phyloP scores from a whole-genome alignment of 2,888 invertebrate species.

The Desoria tigrina region DNA sequence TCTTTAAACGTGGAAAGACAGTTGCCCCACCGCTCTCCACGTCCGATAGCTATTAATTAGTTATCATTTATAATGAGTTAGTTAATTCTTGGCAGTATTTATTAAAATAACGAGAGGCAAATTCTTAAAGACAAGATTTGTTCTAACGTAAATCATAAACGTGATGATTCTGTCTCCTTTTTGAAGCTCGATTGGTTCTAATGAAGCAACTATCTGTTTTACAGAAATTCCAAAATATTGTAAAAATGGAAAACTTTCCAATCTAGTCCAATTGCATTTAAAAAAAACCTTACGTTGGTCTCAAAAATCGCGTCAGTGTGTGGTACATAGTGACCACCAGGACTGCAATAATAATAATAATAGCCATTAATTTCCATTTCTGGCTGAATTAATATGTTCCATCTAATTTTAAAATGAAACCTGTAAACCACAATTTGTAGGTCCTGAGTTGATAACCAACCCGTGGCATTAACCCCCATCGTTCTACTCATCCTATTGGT shows the following conservation, averaged over 20 bases:
- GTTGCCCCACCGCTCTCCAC: conserved; percentile 55
- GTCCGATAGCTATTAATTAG: conserved; percentile 36
- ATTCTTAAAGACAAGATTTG: background rate
- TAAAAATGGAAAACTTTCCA: conserved; percentile 2
- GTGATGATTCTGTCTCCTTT: conserved; percentile 54
- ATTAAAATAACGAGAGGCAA: background rate
- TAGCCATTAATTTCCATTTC: too few species aligned
- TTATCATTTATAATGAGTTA: background rate
- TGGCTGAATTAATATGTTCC: background rate
- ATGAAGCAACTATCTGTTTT: conserved; percentile 14
- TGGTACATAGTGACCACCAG: conserved; percentile 59
- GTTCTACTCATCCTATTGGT: conserved; percentile 8
- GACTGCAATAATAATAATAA: conserved; percentile 57
- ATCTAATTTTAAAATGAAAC: conserved; percentile 9
- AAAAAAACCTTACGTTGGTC: too few species aligned
- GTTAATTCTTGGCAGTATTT: too few species aligned
- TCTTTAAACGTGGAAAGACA: conserved; percentile 55
- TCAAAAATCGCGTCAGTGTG: conserved; percentile 55
- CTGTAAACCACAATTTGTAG: conserved; percentile 38
- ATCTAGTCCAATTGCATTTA: conserved; percentile 9
- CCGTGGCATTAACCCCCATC: conserved; percentile 23
- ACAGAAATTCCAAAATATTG: conserved; percentile 10
- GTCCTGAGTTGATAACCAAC: conserved; percentile 27
- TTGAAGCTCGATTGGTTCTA: conserved; percentile 28
- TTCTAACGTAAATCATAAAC: conserved; percentile 55